Percentiles rank a stretch among this genome's conserved stretches.
Conservation (phyloP, 53 echinoderm and acorn worm species). For the Mesocentrotus franciscanus region DNA sequence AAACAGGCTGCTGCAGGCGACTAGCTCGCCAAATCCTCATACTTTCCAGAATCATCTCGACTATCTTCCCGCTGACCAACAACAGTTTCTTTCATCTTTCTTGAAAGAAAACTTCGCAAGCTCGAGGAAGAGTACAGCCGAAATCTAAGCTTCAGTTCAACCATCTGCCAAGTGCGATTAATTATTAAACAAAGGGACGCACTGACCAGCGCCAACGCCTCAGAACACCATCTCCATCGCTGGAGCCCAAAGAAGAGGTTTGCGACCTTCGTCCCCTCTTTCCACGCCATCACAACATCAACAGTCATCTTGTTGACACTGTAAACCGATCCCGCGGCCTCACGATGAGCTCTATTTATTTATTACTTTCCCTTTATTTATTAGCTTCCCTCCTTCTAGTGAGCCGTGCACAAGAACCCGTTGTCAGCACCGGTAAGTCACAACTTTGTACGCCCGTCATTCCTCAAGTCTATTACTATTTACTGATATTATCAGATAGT, state of each 20-base stretch:
- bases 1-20: neutral
- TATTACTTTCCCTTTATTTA: slow-evolving; percentile 77
- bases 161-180: neutral
- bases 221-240: neutral
- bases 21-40: neutral
- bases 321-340: slow-evolving; percentile 18
- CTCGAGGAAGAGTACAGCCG: neutral
- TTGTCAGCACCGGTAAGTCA: slow-evolving; percentile 68
- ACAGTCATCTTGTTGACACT: slow-evolving; percentile 35
- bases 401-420: slow-evolving; percentile 25
- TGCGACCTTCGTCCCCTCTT: slow-evolving; percentile 5
- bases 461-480: neutral
- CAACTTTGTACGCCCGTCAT: neutral
- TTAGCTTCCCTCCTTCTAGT: slow-evolving; percentile 58
- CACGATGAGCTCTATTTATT: slow-evolving; percentile 74
- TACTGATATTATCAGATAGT: too few species aligned
- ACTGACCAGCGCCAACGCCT: neutral
- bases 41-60: neutral
- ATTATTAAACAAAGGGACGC: neutral
- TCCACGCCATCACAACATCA: slow-evolving; percentile 14
- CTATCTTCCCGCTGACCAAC: neutral
- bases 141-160: neutral
- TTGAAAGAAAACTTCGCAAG: neutral
- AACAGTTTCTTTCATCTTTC: neutral
- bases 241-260: neutral